Evolutionary conservation across 2,113 vertebrate species (phyloP).

Genomic region (Pterocles gutturalis): DNA sequence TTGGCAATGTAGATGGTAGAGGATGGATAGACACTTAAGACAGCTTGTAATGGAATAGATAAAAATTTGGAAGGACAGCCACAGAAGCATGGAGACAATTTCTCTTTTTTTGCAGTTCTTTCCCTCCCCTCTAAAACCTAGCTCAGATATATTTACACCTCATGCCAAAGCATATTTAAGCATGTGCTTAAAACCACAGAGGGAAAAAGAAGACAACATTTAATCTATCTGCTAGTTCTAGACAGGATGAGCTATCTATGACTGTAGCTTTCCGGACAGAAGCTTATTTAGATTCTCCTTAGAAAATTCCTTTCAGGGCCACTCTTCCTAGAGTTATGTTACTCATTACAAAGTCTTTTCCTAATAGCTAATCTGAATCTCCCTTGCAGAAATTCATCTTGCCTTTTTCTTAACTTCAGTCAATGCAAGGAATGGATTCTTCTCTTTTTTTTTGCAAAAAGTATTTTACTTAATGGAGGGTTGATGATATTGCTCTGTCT

Average conservation of each 20-base stretch:
- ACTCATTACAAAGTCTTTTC: not conserved
- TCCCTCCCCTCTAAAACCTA: not conserved
- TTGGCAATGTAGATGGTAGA: not conserved
- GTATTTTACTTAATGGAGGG: not conserved
- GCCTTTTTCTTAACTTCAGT: not conserved
- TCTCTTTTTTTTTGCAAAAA: not conserved
- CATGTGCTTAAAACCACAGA: not conserved
- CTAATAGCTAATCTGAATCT: not conserved
- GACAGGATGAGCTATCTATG: not conserved
- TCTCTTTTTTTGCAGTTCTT: not conserved
- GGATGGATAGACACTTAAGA: not conserved
- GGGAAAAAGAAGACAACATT: not conserved
- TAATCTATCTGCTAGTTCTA: not conserved
- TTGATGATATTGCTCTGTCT: not conserved
- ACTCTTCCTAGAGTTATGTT: not conserved
- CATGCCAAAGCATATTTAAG: not conserved
- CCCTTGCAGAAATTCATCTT: not conserved
- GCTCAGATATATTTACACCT: not conserved
- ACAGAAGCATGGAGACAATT: not conserved
- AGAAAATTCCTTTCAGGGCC: not conserved
- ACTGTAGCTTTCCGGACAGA: not conserved
- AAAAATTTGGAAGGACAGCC: not conserved
- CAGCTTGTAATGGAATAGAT: not conserved
- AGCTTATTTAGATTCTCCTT: not conserved
- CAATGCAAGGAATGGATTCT: not conserved